These are phyloP conservation scores for Beris morrisii DNA, from an alignment of 2,888 invertebrate species.

Conservation along the genomic window DNA sequence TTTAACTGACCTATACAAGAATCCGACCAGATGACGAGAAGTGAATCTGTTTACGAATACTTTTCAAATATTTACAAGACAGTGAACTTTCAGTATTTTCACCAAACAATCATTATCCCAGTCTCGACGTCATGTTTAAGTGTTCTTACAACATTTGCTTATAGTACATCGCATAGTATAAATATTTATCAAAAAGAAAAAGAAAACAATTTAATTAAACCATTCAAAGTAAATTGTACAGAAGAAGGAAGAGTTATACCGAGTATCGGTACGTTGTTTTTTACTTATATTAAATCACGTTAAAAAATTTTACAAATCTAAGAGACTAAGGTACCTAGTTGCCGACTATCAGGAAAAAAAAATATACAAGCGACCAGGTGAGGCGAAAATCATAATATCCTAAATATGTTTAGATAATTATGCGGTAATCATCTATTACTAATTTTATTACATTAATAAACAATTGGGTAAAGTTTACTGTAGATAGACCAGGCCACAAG, in stretches of 20 bases:
- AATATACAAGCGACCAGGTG: slow-evolving; percentile 2
- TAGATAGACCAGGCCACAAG: slow-evolving; percentile 17
- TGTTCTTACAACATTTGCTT: slow-evolving; percentile 32
- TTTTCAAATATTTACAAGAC: slow-evolving; percentile 37
- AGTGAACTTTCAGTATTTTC: slow-evolving; percentile 35
- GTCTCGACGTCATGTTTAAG: slow-evolving; percentile 17
- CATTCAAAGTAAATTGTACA: slow-evolving; percentile 16
- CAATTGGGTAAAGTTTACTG: slow-evolving; percentile 19
- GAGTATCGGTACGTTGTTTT: too few relatives aligned
- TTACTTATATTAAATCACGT: too few relatives aligned
- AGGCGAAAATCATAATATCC: slow-evolving; percentile 22
- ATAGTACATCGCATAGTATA: slow-evolving; percentile 15
- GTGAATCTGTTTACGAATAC: slow-evolving; percentile 33
- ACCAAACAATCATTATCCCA: slow-evolving; percentile 29
- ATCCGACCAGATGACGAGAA: slow-evolving; percentile 31
- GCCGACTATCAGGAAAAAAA: neutral
- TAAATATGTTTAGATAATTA: slow-evolving; percentile 19
- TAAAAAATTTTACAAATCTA: too few relatives aligned
- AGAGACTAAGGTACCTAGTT: neutral
- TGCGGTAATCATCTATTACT: slow-evolving; percentile 20
- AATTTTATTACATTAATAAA: slow-evolving; percentile 30
- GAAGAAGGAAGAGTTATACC: too few relatives aligned
- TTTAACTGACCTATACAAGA: slow-evolving; percentile 28
- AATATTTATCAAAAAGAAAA: slow-evolving; percentile 30
- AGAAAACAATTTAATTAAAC: slow-evolving; percentile 29